phyloP scores from a whole-genome alignment of 2,888 invertebrate species.

The Drosophila nr. fundita region DNA sequence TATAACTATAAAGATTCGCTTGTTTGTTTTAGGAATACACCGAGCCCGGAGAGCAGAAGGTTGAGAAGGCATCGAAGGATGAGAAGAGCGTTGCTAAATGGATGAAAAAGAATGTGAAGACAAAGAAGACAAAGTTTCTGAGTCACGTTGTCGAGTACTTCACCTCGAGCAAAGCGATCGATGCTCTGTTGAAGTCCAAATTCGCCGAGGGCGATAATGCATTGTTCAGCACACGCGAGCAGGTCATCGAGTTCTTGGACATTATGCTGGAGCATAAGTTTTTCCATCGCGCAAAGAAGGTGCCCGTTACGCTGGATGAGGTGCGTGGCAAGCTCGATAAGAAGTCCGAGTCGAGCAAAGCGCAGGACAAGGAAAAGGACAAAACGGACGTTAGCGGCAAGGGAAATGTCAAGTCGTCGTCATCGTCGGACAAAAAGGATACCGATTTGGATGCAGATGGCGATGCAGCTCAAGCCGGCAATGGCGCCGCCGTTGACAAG shows the following conservation, averaged over 20 bases:
- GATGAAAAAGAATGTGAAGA: slow-evolving; percentile 96
- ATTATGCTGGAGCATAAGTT: slow-evolving; percentile 95
- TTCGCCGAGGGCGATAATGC: slow-evolving; percentile 92
- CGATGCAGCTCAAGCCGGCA: slow-evolving; percentile 49
- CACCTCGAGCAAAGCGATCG: slow-evolving; percentile 95
- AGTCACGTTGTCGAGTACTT: slow-evolving; percentile 99
- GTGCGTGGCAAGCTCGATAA: slow-evolving; percentile 68
- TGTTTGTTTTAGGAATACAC: slow-evolving; percentile 82
- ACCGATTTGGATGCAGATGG: slow-evolving; percentile 72
- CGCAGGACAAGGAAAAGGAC: slow-evolving; percentile 79
- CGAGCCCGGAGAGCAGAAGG: slow-evolving; percentile 86
- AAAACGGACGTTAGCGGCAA: slow-evolving; percentile 48
- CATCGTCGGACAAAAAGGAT: slow-evolving; percentile 72
- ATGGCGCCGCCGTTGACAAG: slow-evolving; percentile 56
- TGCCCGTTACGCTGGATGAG: slow-evolving; percentile 86
- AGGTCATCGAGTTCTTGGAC: slow-evolving; percentile 92
- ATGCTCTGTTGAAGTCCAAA: slow-evolving; percentile 95
- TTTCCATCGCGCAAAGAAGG: slow-evolving; percentile 97
- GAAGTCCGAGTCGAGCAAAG: slow-evolving; percentile 49
- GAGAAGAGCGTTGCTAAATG: slow-evolving; percentile 97
- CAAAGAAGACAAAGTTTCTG: slow-evolving; percentile 97
- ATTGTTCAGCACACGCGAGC: slow-evolving; percentile 92
- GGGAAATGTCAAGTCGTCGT: slow-evolving; percentile 26
- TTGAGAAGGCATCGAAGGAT: slow-evolving; percentile 93
- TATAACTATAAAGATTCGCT: not conserved